These are phyloP conservation scores for Crax fasciolata DNA, from an alignment of 2,797 vertebrate species.

Conservation along the genomic window DNA sequence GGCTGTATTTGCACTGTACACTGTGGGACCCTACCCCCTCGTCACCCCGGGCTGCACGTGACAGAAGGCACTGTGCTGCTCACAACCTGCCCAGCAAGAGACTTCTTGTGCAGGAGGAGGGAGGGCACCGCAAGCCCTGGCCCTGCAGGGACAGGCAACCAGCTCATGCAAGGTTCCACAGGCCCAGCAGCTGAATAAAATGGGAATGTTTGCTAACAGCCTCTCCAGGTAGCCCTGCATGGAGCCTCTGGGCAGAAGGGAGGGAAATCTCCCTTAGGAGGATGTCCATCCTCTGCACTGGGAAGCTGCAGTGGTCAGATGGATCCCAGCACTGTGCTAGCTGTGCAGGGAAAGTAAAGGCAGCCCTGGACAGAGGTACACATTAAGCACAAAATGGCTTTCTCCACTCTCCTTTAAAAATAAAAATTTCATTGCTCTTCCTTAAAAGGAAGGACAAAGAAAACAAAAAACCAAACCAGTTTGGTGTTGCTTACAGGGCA, in stretches of 20 bases:
- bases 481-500: not conserved
- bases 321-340: not conserved
- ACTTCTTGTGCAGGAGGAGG: not conserved
- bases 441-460: not conserved
- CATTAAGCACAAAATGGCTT: not conserved
- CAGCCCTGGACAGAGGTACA: not conserved
- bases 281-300: not conserved
- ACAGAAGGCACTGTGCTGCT: not conserved
- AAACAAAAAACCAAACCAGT: not conserved
- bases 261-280: not conserved
- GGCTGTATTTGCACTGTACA: not conserved
- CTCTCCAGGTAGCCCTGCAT: not conserved
- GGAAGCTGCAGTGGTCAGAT: not conserved
- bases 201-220: not conserved
- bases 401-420: not conserved
- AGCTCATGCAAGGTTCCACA: rapidly evolving
- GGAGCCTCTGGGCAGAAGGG: not conserved
- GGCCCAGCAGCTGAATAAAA: not conserved
- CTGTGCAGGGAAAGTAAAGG: not conserved
- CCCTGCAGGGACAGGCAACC: not conserved
- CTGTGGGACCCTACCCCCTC: not conserved
- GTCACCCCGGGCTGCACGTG: not conserved
- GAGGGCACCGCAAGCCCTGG: not conserved
- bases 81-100: rapidly evolving
- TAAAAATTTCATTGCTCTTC: not conserved